These are phyloP conservation scores for Xanthia togata DNA, from an alignment of 2,888 invertebrate genomes.

Conservation along the genomic window DNA sequence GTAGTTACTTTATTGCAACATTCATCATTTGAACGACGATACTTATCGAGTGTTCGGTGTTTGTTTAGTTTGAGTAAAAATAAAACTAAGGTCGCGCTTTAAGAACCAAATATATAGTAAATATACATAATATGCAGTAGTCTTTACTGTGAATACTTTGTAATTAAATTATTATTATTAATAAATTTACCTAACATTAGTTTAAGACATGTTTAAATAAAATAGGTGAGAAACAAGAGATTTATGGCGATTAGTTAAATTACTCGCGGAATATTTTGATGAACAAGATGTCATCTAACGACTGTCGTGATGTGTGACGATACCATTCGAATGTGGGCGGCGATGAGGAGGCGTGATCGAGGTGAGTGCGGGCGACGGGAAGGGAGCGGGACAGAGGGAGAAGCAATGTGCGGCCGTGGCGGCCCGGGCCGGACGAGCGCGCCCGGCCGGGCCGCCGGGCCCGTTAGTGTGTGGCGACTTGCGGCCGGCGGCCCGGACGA, in stretches of 20 bases:
- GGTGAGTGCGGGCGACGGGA: conserved; percentile 54
- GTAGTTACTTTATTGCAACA: not conserved
- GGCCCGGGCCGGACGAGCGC: conserved; percentile 40
- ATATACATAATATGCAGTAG: conserved; percentile 32
- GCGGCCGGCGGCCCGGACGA: conserved; percentile 27
- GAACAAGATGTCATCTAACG: conserved; percentile 36
- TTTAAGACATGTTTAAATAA: conserved; percentile 17
- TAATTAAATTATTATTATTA: not conserved
- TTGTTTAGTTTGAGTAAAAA: not conserved
- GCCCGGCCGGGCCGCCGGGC: conserved; percentile 31
- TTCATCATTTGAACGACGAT: conserved; percentile 36
- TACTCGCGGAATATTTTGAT: conserved; percentile 37
- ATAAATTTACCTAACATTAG: conserved; percentile 26
- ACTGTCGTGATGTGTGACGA: conserved; percentile 42
- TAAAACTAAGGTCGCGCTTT: not conserved
- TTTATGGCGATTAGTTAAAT: conserved; percentile 43
- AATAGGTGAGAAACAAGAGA: conserved; percentile 25
- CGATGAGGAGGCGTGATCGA: conserved; percentile 60
- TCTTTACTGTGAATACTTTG: conserved; percentile 13
- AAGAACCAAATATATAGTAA: conserved; percentile 22
- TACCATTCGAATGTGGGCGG: conserved; percentile 45
- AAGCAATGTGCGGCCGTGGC: conserved; percentile 59
- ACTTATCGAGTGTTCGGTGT: conserved; percentile 37
- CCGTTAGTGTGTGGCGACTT: conserved; percentile 42
- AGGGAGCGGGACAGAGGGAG: conserved; percentile 16